phyloP scores from a whole-genome alignment of 2,113 vertebrate species.

The Sinocyclocheilus maitianheensis region DNA sequence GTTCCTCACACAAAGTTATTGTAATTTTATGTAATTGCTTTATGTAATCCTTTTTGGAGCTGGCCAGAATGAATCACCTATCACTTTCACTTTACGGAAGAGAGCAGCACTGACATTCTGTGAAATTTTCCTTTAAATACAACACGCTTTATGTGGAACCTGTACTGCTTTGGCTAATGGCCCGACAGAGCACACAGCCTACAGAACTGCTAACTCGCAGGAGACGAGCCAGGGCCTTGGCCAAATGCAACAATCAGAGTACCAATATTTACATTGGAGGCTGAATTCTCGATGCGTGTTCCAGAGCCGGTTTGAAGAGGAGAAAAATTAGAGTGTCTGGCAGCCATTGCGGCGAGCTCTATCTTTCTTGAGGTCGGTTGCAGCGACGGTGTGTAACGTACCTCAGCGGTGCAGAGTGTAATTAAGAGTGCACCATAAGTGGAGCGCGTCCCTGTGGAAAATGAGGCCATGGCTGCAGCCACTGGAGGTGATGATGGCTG shows the following conservation, averaged over 20 bases:
- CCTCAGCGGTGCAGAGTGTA: slow-evolving; percentile 60
- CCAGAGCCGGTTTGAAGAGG: slow-evolving; percentile 24
- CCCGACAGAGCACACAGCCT: not conserved
- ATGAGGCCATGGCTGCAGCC: slow-evolving; percentile 45
- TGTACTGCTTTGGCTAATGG: slow-evolving; percentile 9
- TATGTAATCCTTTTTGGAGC: not conserved
- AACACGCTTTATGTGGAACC: not conserved
- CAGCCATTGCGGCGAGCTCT: slow-evolving; percentile 23
- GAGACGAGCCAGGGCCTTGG: slow-evolving; percentile 66
- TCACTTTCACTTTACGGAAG: not conserved
- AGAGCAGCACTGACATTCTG: not conserved
- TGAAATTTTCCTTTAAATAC: not conserved
- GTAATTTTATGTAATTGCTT: not conserved
- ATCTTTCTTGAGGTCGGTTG: slow-evolving; percentile 53
- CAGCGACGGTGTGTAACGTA: slow-evolving; percentile 40
- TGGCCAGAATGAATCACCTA: not conserved
- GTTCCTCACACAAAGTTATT: not conserved
- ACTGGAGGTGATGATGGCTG: slow-evolving; percentile 41
- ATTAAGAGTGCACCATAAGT: slow-evolving; percentile 66
- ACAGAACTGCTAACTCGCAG: slow-evolving; percentile 65
- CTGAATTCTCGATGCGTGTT: slow-evolving; percentile 49
- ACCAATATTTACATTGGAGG: slow-evolving; percentile 72
- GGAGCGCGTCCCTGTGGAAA: slow-evolving; percentile 59
- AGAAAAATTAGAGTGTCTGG: slow-evolving; percentile 43
- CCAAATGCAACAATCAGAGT: slow-evolving; percentile 67